Evolutionary conservation across 1,140 invertebrate species (phyloP).

Genomic region (Limonius californicus): DNA sequence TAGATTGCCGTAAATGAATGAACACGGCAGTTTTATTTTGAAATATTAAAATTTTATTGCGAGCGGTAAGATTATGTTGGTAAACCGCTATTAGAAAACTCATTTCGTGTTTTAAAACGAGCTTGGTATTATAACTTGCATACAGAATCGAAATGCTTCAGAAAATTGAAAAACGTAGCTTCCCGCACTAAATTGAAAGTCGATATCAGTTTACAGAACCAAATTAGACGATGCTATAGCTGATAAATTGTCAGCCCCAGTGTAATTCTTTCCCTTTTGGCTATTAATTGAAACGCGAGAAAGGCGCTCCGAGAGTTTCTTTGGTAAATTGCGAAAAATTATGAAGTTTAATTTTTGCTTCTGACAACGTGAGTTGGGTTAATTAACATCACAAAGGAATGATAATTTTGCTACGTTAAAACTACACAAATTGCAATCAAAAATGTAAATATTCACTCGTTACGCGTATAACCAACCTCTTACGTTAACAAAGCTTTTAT

Average conservation of each 20-base stretch:
- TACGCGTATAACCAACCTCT: not conserved
- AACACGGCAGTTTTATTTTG: constrained; percentile 6
- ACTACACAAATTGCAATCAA: constrained; percentile 7
- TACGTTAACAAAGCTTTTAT: constrained; percentile 1
- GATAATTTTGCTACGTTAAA: not conserved
- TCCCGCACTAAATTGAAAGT: constrained; percentile 8
- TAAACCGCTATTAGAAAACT: constrained; percentile 10
- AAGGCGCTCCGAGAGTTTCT: not conserved
- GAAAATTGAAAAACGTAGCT: constrained; percentile 5
- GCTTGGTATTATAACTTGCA: constrained; percentile 5
- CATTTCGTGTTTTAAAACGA: not conserved
- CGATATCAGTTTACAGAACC: constrained; percentile 5
- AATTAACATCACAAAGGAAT: constrained; percentile 7
- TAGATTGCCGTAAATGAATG: constrained; percentile 8
- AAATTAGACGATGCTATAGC: constrained; percentile 5
- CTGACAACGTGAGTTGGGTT: constrained; percentile 1
- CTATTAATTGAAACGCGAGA: not conserved
- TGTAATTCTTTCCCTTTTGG: constrained; percentile 7
- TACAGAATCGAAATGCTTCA: constrained; percentile 6
- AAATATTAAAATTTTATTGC: constrained; percentile 11
- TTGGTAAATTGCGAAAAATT: not conserved
- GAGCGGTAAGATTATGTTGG: constrained; percentile 5
- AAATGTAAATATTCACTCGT: constrained; percentile 5
- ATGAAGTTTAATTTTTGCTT: constrained; percentile 5
- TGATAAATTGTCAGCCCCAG: not conserved